Conservation (phyloP, 2,797 vertebrate genomes). For the Adrianichthys oophorus region DNA sequence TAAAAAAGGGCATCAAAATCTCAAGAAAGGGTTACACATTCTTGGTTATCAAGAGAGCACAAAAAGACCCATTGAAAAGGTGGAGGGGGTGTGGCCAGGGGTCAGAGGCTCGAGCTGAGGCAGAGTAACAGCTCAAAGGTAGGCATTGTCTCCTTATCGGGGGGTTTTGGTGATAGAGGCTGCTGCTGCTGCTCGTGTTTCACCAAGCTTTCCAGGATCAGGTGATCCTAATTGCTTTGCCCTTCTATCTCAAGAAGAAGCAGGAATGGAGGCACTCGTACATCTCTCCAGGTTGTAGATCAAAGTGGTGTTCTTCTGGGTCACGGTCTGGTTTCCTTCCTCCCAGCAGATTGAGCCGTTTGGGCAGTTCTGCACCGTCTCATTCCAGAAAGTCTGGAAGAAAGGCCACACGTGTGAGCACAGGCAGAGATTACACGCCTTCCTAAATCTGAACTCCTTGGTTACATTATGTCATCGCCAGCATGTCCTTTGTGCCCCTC, state of each 20-base stretch:
- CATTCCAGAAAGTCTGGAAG: conserved; percentile 76
- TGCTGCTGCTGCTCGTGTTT: conserved; percentile 49
- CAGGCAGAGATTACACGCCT: conserved; percentile 6
- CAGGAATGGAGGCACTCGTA: conserved; percentile 66
- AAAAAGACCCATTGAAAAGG: conserved; percentile 73
- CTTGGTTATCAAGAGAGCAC: conserved; percentile 27
- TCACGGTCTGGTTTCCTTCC: conserved; percentile 73
- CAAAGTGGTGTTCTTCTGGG: conserved; percentile 74
- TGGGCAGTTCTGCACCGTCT: conserved; percentile 81
- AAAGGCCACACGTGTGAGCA: conserved; percentile 1
- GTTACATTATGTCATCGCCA: conserved; percentile 39
- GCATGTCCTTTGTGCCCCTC: conserved; percentile 21
- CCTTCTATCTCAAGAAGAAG: too few species aligned
- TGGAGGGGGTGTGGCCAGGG: conserved; percentile 12
- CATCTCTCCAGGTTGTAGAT: conserved; percentile 80
- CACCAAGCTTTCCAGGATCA: conserved; percentile 37
- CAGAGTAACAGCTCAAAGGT: conserved; percentile 62
- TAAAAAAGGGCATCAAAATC: neutral
- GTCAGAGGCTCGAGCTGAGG: conserved; percentile 47
- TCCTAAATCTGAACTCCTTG: conserved; percentile 14
- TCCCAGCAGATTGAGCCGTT: conserved; percentile 76
- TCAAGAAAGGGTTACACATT: neutral
- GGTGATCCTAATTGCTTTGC: conserved; percentile 40
- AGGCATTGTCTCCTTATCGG: conserved; percentile 64
- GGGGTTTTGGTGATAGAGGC: conserved; percentile 35